A percentile compares a stretch with the other conserved stretches of the same genome.
Conservation (phyloP, 30 jellyfish, hydroid and myxozoan genomes). For the Cassiopea xamachana region DNA sequence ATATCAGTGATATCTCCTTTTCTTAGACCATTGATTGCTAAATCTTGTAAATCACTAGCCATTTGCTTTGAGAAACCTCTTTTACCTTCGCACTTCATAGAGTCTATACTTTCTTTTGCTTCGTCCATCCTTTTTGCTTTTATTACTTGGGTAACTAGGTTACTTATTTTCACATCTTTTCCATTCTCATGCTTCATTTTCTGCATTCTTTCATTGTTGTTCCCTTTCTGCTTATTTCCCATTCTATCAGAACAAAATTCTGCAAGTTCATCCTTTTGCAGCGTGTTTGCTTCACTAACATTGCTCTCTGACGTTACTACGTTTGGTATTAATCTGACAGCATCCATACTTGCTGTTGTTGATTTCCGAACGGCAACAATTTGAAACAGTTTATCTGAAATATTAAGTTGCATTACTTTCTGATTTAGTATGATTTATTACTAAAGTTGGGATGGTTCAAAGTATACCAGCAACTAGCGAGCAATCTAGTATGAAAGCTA, state of each 20-base stretch:
- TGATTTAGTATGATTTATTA: too few species aligned
- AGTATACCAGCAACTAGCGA: too few species aligned
- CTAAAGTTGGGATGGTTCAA: too few species aligned
- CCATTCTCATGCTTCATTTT: conserved; percentile 7
- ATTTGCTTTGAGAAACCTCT: conserved; percentile 38
- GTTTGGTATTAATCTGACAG: conserved; percentile 8
- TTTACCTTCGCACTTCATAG: conserved; percentile 10
- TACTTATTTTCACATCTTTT: neutral
- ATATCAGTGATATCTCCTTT: neutral
- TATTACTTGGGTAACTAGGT: conserved; percentile 39
- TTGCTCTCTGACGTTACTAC: conserved; percentile 12
- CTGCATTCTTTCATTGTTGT: neutral
- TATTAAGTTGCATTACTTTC: too few species aligned
- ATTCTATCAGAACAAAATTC: conserved; percentile 4
- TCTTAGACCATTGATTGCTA: neutral
- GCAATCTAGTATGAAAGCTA: too few species aligned
- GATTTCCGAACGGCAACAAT: conserved; percentile 41
- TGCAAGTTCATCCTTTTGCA: conserved; percentile 30
- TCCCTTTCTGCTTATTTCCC: conserved; percentile 20
- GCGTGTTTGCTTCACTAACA: conserved; percentile 11
- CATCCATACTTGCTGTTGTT: conserved; percentile 34
- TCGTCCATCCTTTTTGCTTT: conserved; percentile 24
- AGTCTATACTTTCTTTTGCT: neutral
- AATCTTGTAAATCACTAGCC: conserved; percentile 12
- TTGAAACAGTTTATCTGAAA: conserved; percentile 26